Percentiles rank a stretch among this genome's conserved stretches.
phyloP scores from a whole-genome alignment of 2,113 vertebrate genomes.

The Otocyon megalotis region DNA sequence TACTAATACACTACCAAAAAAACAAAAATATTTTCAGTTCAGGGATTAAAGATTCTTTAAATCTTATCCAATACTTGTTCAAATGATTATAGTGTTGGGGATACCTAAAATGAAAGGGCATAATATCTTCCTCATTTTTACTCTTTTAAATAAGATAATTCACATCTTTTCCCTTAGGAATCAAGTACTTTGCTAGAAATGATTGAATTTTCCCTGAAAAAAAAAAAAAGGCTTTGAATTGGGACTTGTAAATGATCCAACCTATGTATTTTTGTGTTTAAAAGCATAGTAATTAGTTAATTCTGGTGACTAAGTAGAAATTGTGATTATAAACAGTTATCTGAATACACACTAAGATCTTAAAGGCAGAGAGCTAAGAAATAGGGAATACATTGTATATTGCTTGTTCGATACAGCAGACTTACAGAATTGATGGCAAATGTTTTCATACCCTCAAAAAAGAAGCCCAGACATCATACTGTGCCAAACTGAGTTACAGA shows the following conservation, averaged over 20 bases:
- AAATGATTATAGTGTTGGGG: conserved; percentile 41
- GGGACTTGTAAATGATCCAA: conserved; percentile 65
- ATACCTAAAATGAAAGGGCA: conserved; percentile 48
- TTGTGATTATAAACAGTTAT: conserved; percentile 78
- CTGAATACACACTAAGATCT: conserved; percentile 70
- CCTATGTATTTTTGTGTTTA: conserved; percentile 63
- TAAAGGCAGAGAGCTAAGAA: conserved; percentile 77
- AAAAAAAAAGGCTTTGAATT: conserved; percentile 64
- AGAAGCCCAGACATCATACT: conserved; percentile 65
- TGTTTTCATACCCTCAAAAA: conserved; percentile 70
- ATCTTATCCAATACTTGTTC: conserved; percentile 9
- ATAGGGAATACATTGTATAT: conserved; percentile 80
- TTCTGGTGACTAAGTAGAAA: conserved; percentile 78
- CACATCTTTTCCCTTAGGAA: conserved; percentile 77
- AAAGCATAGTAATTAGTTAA: conserved; percentile 76
- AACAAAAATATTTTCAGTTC: background rate
- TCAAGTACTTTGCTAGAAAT: conserved; percentile 79
- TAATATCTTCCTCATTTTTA: conserved; percentile 43
- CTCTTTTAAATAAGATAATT: conserved; percentile 63
- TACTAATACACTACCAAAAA: background rate
- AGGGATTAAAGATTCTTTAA: conserved; percentile 12
- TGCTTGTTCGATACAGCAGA: conserved; percentile 83
- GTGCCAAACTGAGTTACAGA: conserved; percentile 59
- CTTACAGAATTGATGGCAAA: conserved; percentile 76
- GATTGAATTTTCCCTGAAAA: conserved; percentile 59